Evolutionary conservation across 2,888 invertebrate species (phyloP).

Genomic region (Deilephila elpenor): DNA sequence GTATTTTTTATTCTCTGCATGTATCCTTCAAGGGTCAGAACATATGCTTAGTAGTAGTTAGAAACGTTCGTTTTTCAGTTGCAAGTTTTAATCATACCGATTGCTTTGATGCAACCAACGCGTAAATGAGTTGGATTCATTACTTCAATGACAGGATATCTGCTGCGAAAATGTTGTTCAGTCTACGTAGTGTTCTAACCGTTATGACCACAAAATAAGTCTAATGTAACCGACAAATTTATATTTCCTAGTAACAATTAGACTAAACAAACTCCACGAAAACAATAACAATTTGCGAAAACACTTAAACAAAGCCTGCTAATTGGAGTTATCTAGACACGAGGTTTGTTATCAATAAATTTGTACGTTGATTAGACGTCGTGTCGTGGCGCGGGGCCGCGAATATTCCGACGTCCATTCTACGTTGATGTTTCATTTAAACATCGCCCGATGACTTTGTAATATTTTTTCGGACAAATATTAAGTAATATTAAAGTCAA

Average conservation of each 20-base stretch:
- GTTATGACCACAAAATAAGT: too few relatives aligned
- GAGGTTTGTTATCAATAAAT: constrained; percentile 43
- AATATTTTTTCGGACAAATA: constrained; percentile 65
- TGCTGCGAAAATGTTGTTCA: neutral
- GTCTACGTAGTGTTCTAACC: too few relatives aligned
- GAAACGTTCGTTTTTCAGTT: neutral
- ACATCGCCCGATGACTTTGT: constrained; percentile 70
- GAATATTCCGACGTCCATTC: constrained; percentile 70
- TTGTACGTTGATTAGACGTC: constrained; percentile 51
- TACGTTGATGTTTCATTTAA: constrained; percentile 72
- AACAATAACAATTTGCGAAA: constrained; percentile 21
- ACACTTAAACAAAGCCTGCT: constrained; percentile 30
- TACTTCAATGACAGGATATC: neutral
- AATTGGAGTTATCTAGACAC: constrained; percentile 35
- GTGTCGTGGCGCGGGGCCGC: constrained; percentile 52
- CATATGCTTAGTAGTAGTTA: too few relatives aligned
- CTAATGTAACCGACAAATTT: too few relatives aligned
- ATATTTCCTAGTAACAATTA: neutral
- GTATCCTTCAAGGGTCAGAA: constrained; percentile 29
- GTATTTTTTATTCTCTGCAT: constrained; percentile 34
- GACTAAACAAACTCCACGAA: neutral
- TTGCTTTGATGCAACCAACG: neutral
- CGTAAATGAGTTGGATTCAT: neutral
- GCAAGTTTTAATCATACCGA: neutral
- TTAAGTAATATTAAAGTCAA: constrained; percentile 80